Evolutionary conservation across 1,140 invertebrate species (phyloP).

Genomic region (Pollicipes pollicipes): DNA sequence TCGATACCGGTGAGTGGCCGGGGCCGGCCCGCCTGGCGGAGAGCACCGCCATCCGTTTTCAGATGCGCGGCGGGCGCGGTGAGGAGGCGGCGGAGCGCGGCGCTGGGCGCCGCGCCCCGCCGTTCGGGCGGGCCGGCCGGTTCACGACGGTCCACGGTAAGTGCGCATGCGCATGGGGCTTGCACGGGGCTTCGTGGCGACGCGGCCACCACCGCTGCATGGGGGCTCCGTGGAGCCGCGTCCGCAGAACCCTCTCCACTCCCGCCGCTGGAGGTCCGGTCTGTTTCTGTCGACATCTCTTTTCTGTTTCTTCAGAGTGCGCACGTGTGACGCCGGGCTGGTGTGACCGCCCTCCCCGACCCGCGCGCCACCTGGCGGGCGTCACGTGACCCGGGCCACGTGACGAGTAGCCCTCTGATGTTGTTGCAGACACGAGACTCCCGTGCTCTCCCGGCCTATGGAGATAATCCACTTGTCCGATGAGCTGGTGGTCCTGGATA

Average conservation of each 20-base stretch:
- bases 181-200: neutral
- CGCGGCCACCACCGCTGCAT: neutral
- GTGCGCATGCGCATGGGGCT: neutral
- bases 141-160: neutral
- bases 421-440: slow-evolving; percentile 49
- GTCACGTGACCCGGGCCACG: neutral
- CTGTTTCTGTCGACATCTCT: too few species aligned
- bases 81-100: too few species aligned
- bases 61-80: neutral
- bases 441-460: slow-evolving; percentile 50
- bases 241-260: neutral
- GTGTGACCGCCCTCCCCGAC: neutral
- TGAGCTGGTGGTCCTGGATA: slow-evolving; percentile 68
- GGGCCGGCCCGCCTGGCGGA: neutral
- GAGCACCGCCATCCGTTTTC: too few species aligned
- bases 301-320: neutral
- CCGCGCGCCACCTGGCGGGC: too few species aligned
- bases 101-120: too few species aligned
- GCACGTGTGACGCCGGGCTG: neutral
- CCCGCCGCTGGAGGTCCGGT: too few species aligned
- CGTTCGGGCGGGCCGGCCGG: too few species aligned
- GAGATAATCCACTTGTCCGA: slow-evolving; percentile 61
- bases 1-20: slow-evolving; percentile 72
- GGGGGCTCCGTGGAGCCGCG: too few species aligned
- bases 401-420: neutral